Evolutionary conservation across 2,797 vertebrate genomes (phyloP).

Genomic region (Echeneis naucrates): DNA sequence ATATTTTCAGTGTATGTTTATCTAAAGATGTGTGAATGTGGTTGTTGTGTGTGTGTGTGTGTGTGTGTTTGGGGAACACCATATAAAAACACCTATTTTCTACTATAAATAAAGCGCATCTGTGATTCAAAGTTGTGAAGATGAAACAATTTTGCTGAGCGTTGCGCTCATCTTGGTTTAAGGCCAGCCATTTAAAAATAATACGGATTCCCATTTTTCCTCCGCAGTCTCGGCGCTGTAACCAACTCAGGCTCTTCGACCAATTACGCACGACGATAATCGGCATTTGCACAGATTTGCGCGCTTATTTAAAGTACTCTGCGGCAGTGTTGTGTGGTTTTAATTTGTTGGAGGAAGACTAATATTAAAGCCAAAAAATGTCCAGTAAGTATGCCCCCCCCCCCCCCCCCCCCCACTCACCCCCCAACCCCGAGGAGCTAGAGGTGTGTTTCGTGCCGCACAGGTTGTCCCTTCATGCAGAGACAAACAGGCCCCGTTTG

Average conservation of each 20-base stretch:
- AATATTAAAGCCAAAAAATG: constrained; percentile 22
- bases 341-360: background rate
- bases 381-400: background rate
- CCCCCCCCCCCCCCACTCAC: too few species aligned
- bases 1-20: background rate
- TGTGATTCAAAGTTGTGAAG: background rate
- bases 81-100: background rate
- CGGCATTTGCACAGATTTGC: constrained; percentile 18
- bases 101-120: background rate
- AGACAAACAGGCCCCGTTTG: constrained; percentile 33
- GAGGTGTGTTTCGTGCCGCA: constrained; percentile 33
- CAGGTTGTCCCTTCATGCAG: constrained; percentile 31
- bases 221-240: too few species aligned
- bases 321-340: constrained; percentile 11
- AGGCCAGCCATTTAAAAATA: constrained; percentile 6
- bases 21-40: constrained; percentile 24
- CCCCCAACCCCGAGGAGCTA: constrained; percentile 40
- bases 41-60: background rate
- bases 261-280: constrained; percentile 41
- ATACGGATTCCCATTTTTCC: background rate
- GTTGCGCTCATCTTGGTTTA: constrained; percentile 3
- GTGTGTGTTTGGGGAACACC: constrained; percentile 3
- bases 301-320: constrained; percentile 17
- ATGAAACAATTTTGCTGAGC: background rate
- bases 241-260: constrained; percentile 15